Evolutionary conservation across 2,113 vertebrate genomes (phyloP).

Genomic region (Camelus bactrianus): DNA sequence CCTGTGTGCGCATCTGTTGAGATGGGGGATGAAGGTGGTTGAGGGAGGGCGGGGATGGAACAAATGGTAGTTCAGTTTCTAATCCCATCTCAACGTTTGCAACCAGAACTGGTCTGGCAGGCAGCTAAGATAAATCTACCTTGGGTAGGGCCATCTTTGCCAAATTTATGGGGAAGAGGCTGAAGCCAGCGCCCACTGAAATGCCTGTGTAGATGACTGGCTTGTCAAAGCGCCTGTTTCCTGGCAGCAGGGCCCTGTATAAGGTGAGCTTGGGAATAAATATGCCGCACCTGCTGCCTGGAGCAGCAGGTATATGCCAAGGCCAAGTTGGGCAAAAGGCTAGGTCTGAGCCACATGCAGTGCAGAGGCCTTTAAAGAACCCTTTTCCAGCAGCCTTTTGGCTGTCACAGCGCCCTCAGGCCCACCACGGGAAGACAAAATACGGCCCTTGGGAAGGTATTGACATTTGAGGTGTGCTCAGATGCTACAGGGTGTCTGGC

Average conservation of each 20-base stretch:
- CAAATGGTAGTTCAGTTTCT: neutral
- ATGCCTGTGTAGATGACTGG: neutral
- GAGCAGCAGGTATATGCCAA: neutral
- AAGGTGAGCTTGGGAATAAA: neutral
- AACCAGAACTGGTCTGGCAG: neutral
- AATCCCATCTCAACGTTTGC: neutral
- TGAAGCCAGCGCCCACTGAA: neutral
- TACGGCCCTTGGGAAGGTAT: neutral
- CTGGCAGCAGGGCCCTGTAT: neutral
- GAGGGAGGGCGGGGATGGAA: neutral
- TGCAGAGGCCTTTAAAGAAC: neutral
- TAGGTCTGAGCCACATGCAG: neutral
- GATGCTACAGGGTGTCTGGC: neutral
- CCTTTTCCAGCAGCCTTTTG: neutral
- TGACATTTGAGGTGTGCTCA: neutral
- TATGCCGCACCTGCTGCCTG: fast-evolving
- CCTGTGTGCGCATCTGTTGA: neutral
- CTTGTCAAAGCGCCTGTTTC: neutral
- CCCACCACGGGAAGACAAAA: no score
- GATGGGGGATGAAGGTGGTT: neutral
- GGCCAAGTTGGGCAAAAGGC: neutral
- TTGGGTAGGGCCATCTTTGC: neutral
- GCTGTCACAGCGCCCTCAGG: neutral
- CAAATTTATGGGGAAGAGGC: neutral
- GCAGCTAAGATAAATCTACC: neutral